Evolutionary conservation across 2,888 invertebrate genomes (phyloP).

Genomic region (Diloba caeruleocephala): DNA sequence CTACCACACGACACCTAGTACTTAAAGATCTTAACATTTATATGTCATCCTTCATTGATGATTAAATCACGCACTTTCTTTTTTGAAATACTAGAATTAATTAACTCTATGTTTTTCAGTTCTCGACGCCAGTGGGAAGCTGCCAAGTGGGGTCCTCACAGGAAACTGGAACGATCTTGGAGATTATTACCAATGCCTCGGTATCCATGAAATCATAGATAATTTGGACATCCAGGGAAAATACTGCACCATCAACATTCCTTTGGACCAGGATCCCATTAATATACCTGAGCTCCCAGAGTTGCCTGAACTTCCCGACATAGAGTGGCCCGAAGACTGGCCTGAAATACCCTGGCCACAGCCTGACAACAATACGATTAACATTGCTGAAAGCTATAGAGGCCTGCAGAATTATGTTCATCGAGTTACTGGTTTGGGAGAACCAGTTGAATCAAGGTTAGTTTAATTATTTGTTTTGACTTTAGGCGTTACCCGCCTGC

Average conservation of each 20-base stretch:
- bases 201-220: slow-evolving; percentile 53
- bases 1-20: too few relatives aligned
- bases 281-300: slow-evolving; percentile 41
- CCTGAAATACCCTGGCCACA: slow-evolving; percentile 43
- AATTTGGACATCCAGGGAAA: slow-evolving; percentile 74
- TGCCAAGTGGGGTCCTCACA: slow-evolving; percentile 73
- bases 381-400: slow-evolving; percentile 23
- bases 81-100: too few relatives aligned
- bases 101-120: slow-evolving; percentile 73
- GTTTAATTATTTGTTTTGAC: background rate
- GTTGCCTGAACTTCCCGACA: slow-evolving; percentile 19
- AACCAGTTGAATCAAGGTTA: slow-evolving; percentile 51
- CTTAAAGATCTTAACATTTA: too few relatives aligned
- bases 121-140: slow-evolving; percentile 77
- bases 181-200: slow-evolving; percentile 73
- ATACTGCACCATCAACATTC: slow-evolving; percentile 73
- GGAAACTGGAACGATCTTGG: slow-evolving; percentile 80
- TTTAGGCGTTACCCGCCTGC: too few relatives aligned
- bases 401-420: slow-evolving; percentile 50
- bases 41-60: too few relatives aligned
- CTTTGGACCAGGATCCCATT: slow-evolving; percentile 56
- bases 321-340: slow-evolving; percentile 12
- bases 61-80: too few relatives aligned
- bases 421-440: slow-evolving; percentile 55
- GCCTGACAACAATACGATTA: slow-evolving; percentile 24